Base-by-base conservation (phyloP, 2,888 invertebrate genomes). In the Diachrysia chrysitis region DNA sequence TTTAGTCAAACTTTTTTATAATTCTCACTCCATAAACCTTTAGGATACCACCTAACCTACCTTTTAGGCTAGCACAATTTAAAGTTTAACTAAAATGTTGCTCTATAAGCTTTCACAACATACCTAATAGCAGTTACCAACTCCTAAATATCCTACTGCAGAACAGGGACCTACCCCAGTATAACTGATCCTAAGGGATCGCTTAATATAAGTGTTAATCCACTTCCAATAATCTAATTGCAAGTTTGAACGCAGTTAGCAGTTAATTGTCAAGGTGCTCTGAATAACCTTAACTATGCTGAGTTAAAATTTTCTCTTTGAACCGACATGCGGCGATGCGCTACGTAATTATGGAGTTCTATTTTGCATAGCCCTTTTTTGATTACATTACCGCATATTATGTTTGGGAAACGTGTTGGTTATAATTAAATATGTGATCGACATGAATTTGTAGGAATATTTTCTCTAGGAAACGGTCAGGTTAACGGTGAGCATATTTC, bases 221-320 rank as follows among this genome's bases (percentile, higher is more conserved):
- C 61, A 75, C 48, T 56, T 64, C 46, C 73, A 73, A 77, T 75
- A 61, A 58, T 77, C 48, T 61, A 51, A 73, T 59, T 64, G 68
- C 21, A 12, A 51, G 48, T 77, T 73, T 68, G 19, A 51, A 21
- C n/a, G 35, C 51, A 55, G 63, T 67, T 35, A 35, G 42, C 51
- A 55, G 63, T 68, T 35, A 37, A 16, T 19, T 67, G 17, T 25
- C 17, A 2, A 56, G 53, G 66, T 72, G 60, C 12, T 35, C 57
- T 23, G 58, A 68, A 63, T 61, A 63, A 72, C 48, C 16, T 16
- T 54, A n/a, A 54, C 54, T 16, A 10, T 25, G 16, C 12, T 54
- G 23, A 23, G 4, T 54, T n/a, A 25, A 29, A 14, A 25, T 21
- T 4, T 16, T 42, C 6, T 42, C n/a, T 42, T 42, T 42, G 42